Conservation (phyloP, 1,140 invertebrate species). For the Formica selysi region DNA sequence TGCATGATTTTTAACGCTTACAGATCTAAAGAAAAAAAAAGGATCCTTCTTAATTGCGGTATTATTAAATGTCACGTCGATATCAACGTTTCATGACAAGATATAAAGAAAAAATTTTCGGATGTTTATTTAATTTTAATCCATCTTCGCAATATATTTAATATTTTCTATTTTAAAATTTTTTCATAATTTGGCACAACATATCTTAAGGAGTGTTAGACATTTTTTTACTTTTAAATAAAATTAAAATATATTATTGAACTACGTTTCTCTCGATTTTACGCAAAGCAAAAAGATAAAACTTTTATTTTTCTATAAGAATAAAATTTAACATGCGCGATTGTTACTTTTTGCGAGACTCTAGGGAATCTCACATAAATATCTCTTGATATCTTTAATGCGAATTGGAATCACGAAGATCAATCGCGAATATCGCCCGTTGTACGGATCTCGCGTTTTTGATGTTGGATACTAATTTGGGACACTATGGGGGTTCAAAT, state of each 20-base stretch:
- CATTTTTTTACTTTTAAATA: background rate
- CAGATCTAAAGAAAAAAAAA: background rate
- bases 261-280: background rate
- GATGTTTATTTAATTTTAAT: background rate
- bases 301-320: background rate
- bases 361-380: background rate
- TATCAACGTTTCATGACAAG: background rate
- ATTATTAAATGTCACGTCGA: background rate
- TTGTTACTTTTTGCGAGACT: background rate
- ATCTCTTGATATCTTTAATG: background rate
- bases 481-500: background rate
- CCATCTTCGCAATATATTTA: background rate
- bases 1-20: background rate
- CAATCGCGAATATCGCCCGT: background rate
- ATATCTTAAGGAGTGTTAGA: background rate
- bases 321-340: slow-evolving; percentile 1
- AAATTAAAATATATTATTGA: background rate
- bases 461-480: background rate
- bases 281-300: background rate
- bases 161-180: background rate
- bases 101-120: background rate
- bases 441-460: background rate
- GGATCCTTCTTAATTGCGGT: background rate
- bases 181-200: background rate
- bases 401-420: slow-evolving; percentile 3